Base-by-base conservation (phyloP, 2,113 vertebrate species). In the Anser cygnoides region DNA sequence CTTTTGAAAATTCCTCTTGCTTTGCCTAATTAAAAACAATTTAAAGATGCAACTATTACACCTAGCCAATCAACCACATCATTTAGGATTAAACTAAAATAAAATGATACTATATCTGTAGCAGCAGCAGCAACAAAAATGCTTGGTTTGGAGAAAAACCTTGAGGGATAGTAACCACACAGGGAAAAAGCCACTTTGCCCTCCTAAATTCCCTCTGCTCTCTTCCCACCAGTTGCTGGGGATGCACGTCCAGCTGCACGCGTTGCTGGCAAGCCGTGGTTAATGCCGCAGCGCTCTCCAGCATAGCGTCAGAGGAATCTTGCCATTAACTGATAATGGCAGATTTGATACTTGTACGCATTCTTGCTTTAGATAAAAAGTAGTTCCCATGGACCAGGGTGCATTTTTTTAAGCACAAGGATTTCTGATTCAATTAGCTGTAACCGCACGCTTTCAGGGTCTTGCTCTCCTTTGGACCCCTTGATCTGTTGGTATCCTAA, bases 21-120 rank as follows among this genome's bases (percentile, higher is more conserved):
- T 86, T 44, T 55, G 28, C 65, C 68, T 73, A 31, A 61, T 68
- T 61, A 84, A 83, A 84, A 81, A 62, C 71, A 46, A 78, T 78
- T 77, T 41, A 70, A 84, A 90, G 43, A 57, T 14, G 26, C 22
- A 88, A 67, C 16, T 59, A 70, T 35, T 77, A 65, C 33, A 73
- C 20, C 65, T 23, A 62, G 37, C 41, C 26, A 52, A 15, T 39
- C 39, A 73, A 31, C 5, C 33, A 5, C 25, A 65, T 21, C 37
- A 25, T 44, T 70, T 8, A 50, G 58, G 52, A 74, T 49, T 39
- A 82, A 44, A 63, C 33, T 71, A 50, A 79, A 79, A 94, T 35
- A 55, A 68, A 84, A 18, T 52, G 1, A 84, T 16, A 9, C 13
- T 55, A 35, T 46, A 68, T 33, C 23, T 78, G 57, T 22, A 79